Percentiles rank a stretch among this genome's conserved stretches.
Conservation (phyloP, 2,797 vertebrate genomes). For the Urophycis tenuis region DNA sequence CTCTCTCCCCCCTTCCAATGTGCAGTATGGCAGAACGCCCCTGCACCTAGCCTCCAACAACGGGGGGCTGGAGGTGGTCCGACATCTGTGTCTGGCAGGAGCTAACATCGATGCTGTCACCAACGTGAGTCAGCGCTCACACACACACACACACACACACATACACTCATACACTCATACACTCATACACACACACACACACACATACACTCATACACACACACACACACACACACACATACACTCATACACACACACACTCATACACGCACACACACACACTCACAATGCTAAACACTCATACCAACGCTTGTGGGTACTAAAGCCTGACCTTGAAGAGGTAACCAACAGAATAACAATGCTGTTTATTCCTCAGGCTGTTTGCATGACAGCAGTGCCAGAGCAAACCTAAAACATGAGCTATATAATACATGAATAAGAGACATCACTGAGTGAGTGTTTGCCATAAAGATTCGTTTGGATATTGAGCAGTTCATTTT, state of each 20-base stretch:
- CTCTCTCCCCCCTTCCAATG: too few species aligned
- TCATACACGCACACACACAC: not conserved
- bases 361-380: conserved; percentile 1
- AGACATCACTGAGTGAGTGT: not conserved
- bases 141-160: not conserved
- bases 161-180: not conserved
- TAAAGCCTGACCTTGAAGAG: not conserved
- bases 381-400: not conserved
- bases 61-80: conserved; percentile 88
- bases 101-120: conserved; percentile 86
- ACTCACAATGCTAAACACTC: not conserved
- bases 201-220: not conserved
- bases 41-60: conserved; percentile 90
- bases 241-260: not conserved
- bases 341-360: conserved; percentile 2
- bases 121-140: conserved; percentile 70
- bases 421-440: not conserved
- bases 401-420: not conserved
- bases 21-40: conserved; percentile 85
- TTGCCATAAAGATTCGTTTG: not conserved
- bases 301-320: not conserved
- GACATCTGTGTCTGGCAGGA: conserved; percentile 86
- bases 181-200: not conserved
- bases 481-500: not conserved
- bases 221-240: not conserved